These are phyloP conservation scores for Penaeus monodon DNA, from an alignment of 2,888 invertebrate species.

Conservation along the genomic window DNA sequence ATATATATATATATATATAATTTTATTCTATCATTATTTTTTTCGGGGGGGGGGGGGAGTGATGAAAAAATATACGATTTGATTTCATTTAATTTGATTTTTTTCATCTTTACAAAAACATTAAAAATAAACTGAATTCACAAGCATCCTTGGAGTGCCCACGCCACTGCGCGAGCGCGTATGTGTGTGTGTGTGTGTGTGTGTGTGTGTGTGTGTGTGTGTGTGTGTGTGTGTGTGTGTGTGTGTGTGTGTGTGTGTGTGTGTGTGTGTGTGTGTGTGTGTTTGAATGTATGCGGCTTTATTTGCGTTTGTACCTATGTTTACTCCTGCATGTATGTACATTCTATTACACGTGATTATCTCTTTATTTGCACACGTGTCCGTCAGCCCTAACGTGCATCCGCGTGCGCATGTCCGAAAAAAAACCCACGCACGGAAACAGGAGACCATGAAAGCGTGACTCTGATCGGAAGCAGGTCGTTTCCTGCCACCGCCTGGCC, in stretches of 20 bases:
- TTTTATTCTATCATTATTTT: no score
- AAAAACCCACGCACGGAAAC: no score
- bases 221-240: constrained; percentile 18
- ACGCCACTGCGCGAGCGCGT: not conserved
- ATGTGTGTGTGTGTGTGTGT: constrained; percentile 18
- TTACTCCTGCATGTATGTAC: not conserved
- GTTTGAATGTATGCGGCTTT: not conserved
- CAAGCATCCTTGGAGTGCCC: not conserved
- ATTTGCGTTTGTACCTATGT: not conserved
- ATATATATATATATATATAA: no score
- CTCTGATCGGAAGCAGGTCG: no score
- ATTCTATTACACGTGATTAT: not conserved
- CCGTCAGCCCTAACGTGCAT: no score
- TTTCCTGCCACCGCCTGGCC: no score
- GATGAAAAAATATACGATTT: no score
- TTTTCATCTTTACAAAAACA: not conserved
- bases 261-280: constrained; percentile 8
- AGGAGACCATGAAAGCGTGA: no score
- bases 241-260: constrained; percentile 16
- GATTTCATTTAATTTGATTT: no score
- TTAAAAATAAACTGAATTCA: not conserved
- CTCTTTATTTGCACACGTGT: no score
- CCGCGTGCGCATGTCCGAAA: no score
- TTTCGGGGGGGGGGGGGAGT: no score
- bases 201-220: constrained; percentile 9